phyloP scores from a whole-genome alignment of 2,797 vertebrate species.

The Rhadinocentrus ornatus region DNA sequence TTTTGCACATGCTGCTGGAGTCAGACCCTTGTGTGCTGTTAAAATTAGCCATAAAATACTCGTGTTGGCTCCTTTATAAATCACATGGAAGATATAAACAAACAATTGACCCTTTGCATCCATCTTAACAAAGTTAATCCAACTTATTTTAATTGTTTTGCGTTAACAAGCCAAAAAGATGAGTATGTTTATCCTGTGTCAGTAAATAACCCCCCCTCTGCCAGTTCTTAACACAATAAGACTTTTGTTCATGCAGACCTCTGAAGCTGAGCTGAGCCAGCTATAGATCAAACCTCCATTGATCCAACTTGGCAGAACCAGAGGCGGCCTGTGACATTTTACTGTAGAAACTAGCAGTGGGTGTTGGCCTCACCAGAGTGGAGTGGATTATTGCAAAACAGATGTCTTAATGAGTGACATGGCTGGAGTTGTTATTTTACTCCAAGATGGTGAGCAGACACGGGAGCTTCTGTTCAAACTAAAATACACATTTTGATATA shows the following conservation, averaged over 20 bases:
- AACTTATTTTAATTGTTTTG: slow-evolving; percentile 3
- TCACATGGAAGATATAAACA: slow-evolving; percentile 10
- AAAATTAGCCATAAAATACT: slow-evolving; percentile 35
- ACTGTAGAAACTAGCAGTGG: slow-evolving; percentile 78
- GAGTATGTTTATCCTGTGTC: slow-evolving; percentile 19
- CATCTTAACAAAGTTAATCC: slow-evolving; percentile 16
- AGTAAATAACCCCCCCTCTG: slow-evolving; percentile 13
- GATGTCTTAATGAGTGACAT: slow-evolving; percentile 54
- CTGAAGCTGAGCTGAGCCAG: slow-evolving; percentile 34
- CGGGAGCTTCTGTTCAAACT: slow-evolving; percentile 35
- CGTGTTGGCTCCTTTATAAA: slow-evolving; percentile 14
- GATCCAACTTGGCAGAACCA: slow-evolving; percentile 64
- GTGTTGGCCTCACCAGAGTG: slow-evolving; percentile 64
- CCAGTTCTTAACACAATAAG: slow-evolving; percentile 44
- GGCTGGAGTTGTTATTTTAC: slow-evolving; percentile 24
- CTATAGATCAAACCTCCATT: slow-evolving; percentile 41
- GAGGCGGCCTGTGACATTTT: slow-evolving; percentile 65
- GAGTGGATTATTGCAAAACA: slow-evolving; percentile 67
- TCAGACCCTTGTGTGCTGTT: slow-evolving; percentile 21
- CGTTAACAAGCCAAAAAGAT: slow-evolving; percentile 21
- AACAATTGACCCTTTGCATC: neutral
- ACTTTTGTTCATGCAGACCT: slow-evolving; percentile 51
- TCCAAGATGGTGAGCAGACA: slow-evolving; percentile 48
- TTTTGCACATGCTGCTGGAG: slow-evolving; percentile 29
- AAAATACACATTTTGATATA: slow-evolving; percentile 55